phyloP scores from a whole-genome alignment of 2,113 vertebrate genomes.

The Aphelocoma coerulescens region DNA sequence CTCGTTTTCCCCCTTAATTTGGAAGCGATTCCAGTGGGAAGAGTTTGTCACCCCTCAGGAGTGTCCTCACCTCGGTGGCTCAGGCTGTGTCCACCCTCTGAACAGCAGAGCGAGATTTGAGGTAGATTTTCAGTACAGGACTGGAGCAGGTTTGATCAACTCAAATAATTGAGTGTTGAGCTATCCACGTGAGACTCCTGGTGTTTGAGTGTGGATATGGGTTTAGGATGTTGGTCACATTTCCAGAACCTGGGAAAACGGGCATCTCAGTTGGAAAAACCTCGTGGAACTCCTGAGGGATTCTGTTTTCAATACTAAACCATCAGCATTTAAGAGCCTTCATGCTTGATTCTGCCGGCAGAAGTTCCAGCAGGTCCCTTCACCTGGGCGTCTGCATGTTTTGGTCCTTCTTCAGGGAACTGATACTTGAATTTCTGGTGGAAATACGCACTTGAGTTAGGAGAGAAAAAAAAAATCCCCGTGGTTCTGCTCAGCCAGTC shows the following conservation, averaged over 20 bases:
- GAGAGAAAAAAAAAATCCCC: not conserved
- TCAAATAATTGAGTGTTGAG: not conserved
- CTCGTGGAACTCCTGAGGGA: not conserved
- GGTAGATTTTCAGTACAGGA: not conserved
- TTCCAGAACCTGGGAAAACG: not conserved
- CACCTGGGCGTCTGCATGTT: not conserved
- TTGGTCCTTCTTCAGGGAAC: not conserved
- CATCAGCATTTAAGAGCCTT: not conserved
- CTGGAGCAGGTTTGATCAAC: not conserved
- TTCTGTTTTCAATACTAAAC: not conserved
- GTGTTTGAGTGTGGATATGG: not conserved
- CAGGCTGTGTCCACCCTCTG: not conserved
- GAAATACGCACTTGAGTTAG: not conserved
- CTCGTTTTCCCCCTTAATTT: not conserved
- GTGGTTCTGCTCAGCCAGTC: not conserved
- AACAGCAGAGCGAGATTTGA: not conserved
- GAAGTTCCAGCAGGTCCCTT: not conserved
- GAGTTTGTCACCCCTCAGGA: not conserved
- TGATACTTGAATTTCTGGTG: not conserved
- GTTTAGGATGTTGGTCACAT: not conserved
- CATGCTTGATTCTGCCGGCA: not conserved
- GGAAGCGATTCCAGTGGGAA: not conserved
- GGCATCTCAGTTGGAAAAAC: not conserved
- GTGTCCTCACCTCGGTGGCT: not conserved
- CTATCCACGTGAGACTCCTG: not conserved